Evolutionary conservation across 2,113 vertebrate genomes (phyloP), one percentile per base, ranked within the genome.

Genomic region (Rhinoptilus africanus): DNA sequence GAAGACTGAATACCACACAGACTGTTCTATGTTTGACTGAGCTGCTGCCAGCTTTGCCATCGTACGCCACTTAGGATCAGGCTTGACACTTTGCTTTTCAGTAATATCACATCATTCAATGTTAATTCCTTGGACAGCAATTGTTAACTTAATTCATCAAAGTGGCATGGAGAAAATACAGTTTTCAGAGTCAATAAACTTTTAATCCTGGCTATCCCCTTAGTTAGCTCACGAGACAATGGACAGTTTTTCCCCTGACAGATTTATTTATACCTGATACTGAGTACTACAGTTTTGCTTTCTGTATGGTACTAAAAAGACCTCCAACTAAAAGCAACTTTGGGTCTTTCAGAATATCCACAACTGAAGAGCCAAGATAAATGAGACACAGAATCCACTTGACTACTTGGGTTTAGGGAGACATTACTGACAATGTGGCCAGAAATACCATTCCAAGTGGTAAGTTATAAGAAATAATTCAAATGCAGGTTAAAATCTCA

Each of bases 141-240:
- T 5, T 69, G 27, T 54, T 83, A 64, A 66, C 92, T 56, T 18
- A 10, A 41, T 59, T 73, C 63, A 28, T 54, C 17, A 88, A 71
- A 80, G 9, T 23, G 51, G 30, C 6, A 24, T 59, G 9, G 32
- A 69, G 10, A 45, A 88, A 74, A 12, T 18, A n/a, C 3, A 39
- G 26, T 39, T 67, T 76, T 64, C 54, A 39, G 47, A 82, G 34
- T 27, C 28, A 77, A 35, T 12, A 39, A 48, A 56, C 4, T 63
- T 41, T 69, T n/a, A 73, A 51, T 67, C 34, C 15, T 62, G 27
- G 21, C 28, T 85, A 50, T 4, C 10, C 3, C 14, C 10, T 35
- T 8, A 28, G 45, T 2, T 2, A 75, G 21, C 6, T 59, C 72
- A 67, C 0, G 0, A n/a, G n/a, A 79, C 27, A 34, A 2, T 57